phyloP scores from a whole-genome alignment of 2,113 vertebrate species.

The Prolemur simus region DNA sequence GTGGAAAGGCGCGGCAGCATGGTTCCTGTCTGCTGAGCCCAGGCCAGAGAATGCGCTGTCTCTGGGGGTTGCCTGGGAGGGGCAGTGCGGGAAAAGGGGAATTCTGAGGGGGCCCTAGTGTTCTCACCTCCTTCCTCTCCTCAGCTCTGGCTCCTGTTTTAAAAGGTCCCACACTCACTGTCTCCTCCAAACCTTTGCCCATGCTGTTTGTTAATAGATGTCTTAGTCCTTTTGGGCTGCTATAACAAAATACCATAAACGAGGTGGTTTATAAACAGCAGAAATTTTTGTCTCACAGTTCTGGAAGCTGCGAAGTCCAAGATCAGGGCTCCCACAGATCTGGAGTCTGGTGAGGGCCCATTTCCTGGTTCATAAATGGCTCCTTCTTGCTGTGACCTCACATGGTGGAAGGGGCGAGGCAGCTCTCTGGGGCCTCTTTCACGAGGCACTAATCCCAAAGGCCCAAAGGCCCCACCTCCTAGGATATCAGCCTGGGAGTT shows the following conservation, averaged over 20 bases:
- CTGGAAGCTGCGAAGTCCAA: background rate
- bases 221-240: background rate
- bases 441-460: background rate
- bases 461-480: background rate
- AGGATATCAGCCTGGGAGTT: background rate
- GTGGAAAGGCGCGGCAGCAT: background rate
- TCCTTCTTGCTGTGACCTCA: background rate
- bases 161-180: no score
- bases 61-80: background rate
- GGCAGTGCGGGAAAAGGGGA: fast-evolving
- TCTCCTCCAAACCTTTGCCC: background rate
- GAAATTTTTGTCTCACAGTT: background rate
- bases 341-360: background rate
- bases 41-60: background rate
- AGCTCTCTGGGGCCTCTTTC: background rate
- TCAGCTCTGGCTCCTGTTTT: background rate
- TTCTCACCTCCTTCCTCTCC: no score
- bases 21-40: background rate
- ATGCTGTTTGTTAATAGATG: background rate
- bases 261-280: background rate
- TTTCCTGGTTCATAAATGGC: background rate
- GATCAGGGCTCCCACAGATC: background rate
- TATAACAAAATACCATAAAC: background rate
- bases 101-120: background rate
- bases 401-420: background rate